Base-by-base conservation (phyloP, 2,797 vertebrate genomes). In the Hozukius guyotensis region DNA sequence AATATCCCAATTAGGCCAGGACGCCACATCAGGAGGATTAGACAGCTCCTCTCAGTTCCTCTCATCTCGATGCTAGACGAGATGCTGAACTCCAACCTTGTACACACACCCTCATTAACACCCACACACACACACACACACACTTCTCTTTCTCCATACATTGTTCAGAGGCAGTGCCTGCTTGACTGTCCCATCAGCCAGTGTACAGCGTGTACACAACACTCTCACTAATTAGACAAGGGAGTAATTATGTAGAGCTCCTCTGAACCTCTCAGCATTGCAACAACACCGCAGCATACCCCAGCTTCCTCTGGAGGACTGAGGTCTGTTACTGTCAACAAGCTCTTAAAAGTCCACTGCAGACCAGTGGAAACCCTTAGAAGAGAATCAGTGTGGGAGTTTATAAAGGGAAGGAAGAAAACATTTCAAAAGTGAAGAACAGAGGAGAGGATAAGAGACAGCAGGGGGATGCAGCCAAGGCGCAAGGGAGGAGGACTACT, bases 1-100 rank as follows among this genome's bases (percentile, higher is more conserved):
- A 97, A 97, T 96, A 97, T 96, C 96, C 96, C 96, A 97, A 97
- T 98, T 97, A 97, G 96, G 91, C 93, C 93, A 76, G 87, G 92
- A 93, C 82, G 93, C 90, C 90, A 94, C 95, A 95, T 96, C 95
- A 96, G 92, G 91, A 90, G 94, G 94, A 95, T 96, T 94, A 96
- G 94, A 92, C 94, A 94, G 92, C 88, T 92, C 95, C 94, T 94
- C 80, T 90, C 82, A 56, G 72, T 87, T 86, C 78, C 78, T 87
- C 89, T 90, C 88, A 84, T 93, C 86, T 84, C 71, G 77, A 91
- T 87, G 87, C 88, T 72, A 84, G 88, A 91, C 80, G 46, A 92
- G 88, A 91, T 69, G 82, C 86, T 91, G 89, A 93, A 93, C 92
- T 92, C 84, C 84, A 87, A 89, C 92, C 92, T 88, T 78, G 87